These are phyloP conservation scores for Hippocampus zosterae DNA, from an alignment of 2,113 vertebrate genomes.

Conservation along the genomic window DNA sequence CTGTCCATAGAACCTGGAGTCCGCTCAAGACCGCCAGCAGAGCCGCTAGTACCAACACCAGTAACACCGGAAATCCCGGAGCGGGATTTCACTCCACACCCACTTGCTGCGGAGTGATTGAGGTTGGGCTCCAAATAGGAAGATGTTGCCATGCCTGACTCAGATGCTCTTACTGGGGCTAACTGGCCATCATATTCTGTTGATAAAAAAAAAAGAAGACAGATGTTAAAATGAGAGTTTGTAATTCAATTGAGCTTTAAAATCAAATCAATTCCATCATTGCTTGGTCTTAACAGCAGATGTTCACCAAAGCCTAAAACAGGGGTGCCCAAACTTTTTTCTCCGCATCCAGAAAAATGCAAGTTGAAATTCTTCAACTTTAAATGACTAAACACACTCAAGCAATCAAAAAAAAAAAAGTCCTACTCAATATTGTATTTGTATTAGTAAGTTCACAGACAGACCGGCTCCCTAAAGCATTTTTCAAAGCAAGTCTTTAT, in stretches of 20 bases:
- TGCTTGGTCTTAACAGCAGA: no score
- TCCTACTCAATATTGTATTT: no score
- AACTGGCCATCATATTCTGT: constrained; percentile 97
- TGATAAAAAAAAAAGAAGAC: background rate
- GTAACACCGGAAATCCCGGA: constrained; percentile 69
- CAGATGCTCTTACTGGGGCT: constrained; percentile 80
- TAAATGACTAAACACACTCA: no score
- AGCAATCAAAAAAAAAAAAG: no score
- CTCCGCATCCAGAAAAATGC: no score
- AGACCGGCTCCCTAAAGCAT: no score
- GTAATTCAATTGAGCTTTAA: background rate
- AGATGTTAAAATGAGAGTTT: constrained; percentile 1
- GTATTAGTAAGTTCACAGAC: no score
- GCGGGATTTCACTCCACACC: constrained; percentile 84
- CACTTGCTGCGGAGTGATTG: constrained; percentile 80
- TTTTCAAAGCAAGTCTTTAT: no score
- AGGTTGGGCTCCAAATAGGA: constrained; percentile 95
- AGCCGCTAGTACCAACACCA: constrained; percentile 67
- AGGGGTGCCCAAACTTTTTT: no score
- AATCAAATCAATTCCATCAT: background rate
- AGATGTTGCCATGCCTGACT: constrained; percentile 92
- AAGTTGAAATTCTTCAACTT: no score
- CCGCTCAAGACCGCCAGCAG: constrained; percentile 82
- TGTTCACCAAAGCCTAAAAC: no score
- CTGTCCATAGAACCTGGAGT: constrained; percentile 86